A percentile compares a stretch with the other conserved stretches of the same genome.
Conservation (phyloP, 2,888 invertebrate genomes). For the Chymomyza caudatula region DNA sequence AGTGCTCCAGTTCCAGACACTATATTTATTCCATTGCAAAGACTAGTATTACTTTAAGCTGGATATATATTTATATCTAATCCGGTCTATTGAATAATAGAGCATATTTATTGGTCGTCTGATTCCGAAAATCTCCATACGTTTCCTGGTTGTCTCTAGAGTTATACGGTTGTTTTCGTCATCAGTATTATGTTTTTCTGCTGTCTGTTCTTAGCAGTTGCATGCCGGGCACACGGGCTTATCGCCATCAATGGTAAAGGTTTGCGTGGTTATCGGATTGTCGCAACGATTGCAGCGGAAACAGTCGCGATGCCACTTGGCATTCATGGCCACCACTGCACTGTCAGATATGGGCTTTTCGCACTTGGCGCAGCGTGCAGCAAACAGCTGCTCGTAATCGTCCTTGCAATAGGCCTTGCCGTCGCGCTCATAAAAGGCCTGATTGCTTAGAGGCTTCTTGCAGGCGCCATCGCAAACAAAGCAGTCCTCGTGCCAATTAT, state of each 20-base stretch:
- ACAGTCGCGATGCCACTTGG: slow-evolving; percentile 96
- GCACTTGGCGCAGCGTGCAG: slow-evolving; percentile 91
- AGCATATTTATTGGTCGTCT: background rate
- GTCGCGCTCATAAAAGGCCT: slow-evolving; percentile 91
- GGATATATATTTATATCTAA: background rate
- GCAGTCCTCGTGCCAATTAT: slow-evolving; percentile 93
- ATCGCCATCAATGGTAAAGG: slow-evolving; percentile 87
- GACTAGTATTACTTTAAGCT: background rate
- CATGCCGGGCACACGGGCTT: slow-evolving; percentile 86
- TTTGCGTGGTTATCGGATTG: slow-evolving; percentile 85
- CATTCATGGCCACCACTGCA: slow-evolving; percentile 91
- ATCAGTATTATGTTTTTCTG: background rate
- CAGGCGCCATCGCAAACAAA: slow-evolving; percentile 90
- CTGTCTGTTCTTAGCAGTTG: slow-evolving; percentile 46
- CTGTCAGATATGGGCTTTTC: slow-evolving; percentile 87
- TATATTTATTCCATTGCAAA: background rate
- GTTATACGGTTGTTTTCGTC: background rate
- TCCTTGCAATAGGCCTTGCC: slow-evolving; percentile 90
- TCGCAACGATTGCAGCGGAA: slow-evolving; percentile 94
- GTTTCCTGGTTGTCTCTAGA: background rate
- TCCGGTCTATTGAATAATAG: background rate
- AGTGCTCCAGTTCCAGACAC: background rate
- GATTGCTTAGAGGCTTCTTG: slow-evolving; percentile 88
- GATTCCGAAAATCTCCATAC: background rate
- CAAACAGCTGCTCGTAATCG: slow-evolving; percentile 91